A percentile compares a stretch with the other conserved stretches of the same genome.
phyloP scores from a whole-genome alignment of 2,888 invertebrate genomes.

The Stramonita haemastoma region DNA sequence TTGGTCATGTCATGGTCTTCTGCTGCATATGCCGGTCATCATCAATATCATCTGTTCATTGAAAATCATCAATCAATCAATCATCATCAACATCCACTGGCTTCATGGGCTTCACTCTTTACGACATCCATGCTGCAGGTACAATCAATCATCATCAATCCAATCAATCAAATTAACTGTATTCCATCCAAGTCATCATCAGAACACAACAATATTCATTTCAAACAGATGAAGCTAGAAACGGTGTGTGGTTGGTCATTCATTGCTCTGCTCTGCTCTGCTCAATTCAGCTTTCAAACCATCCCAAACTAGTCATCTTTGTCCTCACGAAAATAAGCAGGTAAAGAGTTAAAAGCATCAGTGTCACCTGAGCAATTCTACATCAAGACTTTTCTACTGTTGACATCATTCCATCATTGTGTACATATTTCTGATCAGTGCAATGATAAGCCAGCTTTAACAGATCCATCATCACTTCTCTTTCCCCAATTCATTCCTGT shows the following conservation, averaged over 20 bases:
- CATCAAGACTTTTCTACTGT: background rate
- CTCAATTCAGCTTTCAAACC: background rate
- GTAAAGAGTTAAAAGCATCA: slow-evolving; percentile 10
- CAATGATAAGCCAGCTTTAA: background rate
- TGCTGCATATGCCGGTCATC: background rate
- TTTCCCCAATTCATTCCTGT: background rate
- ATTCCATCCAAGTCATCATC: slow-evolving; percentile 9
- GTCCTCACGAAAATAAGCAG: slow-evolving; percentile 19
- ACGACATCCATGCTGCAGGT: slow-evolving; percentile 28
- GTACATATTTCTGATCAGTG: too few relatives aligned
- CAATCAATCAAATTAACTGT: slow-evolving; percentile 22
- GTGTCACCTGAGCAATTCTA: slow-evolving; percentile 1
- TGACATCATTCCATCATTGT: background rate
- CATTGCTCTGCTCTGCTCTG: background rate
- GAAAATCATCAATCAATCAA: slow-evolving; percentile 31
- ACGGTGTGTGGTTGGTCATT: background rate
- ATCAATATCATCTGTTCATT: background rate
- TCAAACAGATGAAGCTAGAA: background rate
- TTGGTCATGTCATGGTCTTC: too few relatives aligned
- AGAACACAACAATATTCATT: slow-evolving; percentile 13
- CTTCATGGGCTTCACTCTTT: background rate
- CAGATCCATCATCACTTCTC: background rate
- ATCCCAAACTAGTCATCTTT: background rate
- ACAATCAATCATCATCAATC: slow-evolving; percentile 14
- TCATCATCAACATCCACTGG: slow-evolving; percentile 19